phyloP scores from a whole-genome alignment of 35 echinoderm and acorn worm species.

The Ophiothrix spiculata region DNA sequence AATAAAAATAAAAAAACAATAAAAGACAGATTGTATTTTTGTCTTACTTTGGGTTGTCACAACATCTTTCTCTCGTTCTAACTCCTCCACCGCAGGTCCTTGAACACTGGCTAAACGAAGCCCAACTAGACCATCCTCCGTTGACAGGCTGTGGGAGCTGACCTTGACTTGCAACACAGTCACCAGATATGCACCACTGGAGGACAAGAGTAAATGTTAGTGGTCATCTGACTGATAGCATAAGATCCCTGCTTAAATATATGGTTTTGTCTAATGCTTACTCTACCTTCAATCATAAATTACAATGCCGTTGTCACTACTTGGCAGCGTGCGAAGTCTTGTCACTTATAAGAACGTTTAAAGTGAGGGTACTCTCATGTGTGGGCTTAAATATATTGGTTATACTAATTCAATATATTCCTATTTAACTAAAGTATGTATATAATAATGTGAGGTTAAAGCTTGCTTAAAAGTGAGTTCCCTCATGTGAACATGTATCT shows the following conservation, averaged over 20 bases:
- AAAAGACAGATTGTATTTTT: background rate
- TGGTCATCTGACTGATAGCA: background rate
- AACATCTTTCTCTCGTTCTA: slow-evolving; percentile 32
- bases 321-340: background rate
- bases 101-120: slow-evolving; percentile 46
- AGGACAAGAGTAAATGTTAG: no score
- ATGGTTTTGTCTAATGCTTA: no score
- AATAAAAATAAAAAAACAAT: background rate
- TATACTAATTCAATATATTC: no score
- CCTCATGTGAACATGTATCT: no score
- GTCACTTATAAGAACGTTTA: background rate
- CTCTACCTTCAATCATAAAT: no score
- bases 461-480: no score
- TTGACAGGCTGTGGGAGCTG: slow-evolving; percentile 24
- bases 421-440: no score
- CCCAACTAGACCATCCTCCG: slow-evolving; percentile 64
- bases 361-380: no score
- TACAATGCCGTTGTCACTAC: no score
- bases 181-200: background rate
- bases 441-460: no score
- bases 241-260: background rate
- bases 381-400: no score
- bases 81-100: slow-evolving; percentile 71
- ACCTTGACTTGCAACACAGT: background rate
- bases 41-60: slow-evolving; percentile 45